Conservation (phyloP, 2,888 invertebrate species). For the Oxyteleia sp. region DNA sequence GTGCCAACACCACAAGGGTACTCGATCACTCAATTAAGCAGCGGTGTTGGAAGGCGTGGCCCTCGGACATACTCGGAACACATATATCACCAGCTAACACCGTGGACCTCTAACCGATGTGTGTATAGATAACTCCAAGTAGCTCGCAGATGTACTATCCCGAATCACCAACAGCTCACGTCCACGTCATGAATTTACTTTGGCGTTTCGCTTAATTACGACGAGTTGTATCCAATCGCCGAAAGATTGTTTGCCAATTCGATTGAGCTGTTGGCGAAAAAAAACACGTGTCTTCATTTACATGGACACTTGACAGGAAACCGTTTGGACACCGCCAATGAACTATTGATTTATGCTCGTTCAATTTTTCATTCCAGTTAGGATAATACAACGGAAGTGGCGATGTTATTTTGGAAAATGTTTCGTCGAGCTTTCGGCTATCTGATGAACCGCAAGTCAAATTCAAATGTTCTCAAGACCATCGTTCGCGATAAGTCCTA, state of each 20-base stretch:
- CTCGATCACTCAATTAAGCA: slow-evolving; percentile 81
- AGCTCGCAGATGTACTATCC: slow-evolving; percentile 77
- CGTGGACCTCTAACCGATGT: slow-evolving; percentile 72
- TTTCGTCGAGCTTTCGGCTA: not conserved
- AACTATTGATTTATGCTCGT: slow-evolving; percentile 34
- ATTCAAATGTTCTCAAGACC: too few species aligned
- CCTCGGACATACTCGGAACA: slow-evolving; percentile 80
- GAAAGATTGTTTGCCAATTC: slow-evolving; percentile 64
- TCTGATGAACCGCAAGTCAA: slow-evolving; percentile 1
- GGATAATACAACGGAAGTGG: not conserved
- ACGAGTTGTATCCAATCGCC: slow-evolving; percentile 60
- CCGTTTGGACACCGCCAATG: slow-evolving; percentile 7
- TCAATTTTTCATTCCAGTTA: slow-evolving; percentile 7
- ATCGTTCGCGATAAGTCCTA: slow-evolving; percentile 52
- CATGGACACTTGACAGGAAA: slow-evolving; percentile 39
- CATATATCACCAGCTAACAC: slow-evolving; percentile 82
- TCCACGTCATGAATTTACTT: slow-evolving; percentile 82
- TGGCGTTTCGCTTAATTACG: slow-evolving; percentile 81
- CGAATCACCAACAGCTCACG: slow-evolving; percentile 82
- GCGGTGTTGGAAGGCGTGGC: slow-evolving; percentile 83
- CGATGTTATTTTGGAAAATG: not conserved
- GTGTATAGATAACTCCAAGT: slow-evolving; percentile 74
- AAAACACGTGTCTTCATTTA: slow-evolving; percentile 63
- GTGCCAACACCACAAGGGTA: slow-evolving; percentile 83
- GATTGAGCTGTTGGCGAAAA: slow-evolving; percentile 42